Evolutionary conservation across 2,113 vertebrate species (phyloP).

Genomic region (Ictalurus furcatus): DNA sequence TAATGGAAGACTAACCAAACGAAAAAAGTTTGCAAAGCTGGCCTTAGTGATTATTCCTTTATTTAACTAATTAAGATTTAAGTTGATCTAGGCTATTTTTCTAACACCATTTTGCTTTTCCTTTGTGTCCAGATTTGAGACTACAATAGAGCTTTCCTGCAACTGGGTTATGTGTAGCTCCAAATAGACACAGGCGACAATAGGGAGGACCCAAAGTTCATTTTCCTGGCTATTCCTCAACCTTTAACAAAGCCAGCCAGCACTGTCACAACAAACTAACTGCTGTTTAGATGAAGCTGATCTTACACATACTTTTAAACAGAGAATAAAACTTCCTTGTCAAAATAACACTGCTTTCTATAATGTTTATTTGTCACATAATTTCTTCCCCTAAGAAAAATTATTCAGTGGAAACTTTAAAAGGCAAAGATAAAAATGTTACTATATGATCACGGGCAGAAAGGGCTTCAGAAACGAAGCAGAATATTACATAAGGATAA

Average conservation of each 20-base stretch:
- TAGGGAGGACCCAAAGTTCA: constrained; percentile 38
- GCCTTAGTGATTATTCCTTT: not conserved
- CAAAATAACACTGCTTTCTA: not conserved
- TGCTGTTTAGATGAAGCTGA: constrained; percentile 7
- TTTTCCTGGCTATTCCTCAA: constrained; percentile 24
- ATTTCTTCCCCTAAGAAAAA: not conserved
- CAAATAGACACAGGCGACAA: constrained; percentile 49
- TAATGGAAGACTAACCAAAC: not conserved
- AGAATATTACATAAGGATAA: constrained; percentile 9
- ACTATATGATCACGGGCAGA: not conserved
- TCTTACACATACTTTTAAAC: not conserved
- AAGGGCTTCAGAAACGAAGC: constrained; percentile 2
- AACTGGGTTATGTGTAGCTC: constrained; percentile 54
- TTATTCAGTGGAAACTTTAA: not conserved
- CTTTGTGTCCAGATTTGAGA: constrained; percentile 28
- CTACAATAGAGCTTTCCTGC: constrained; percentile 34
- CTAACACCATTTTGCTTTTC: not conserved
- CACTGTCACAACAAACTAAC: constrained; percentile 28
- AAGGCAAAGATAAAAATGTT: not conserved
- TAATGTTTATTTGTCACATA: not conserved
- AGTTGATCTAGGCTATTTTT: not conserved
- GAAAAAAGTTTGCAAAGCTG: not conserved
- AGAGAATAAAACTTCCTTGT: not conserved
- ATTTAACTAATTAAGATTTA: not conserved
- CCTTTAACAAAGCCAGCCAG: constrained; percentile 19